Evolutionary conservation across 2,113 vertebrate species (phyloP), one percentile per base, ranked within the genome.

Genomic region (Electrona antarctica): DNA sequence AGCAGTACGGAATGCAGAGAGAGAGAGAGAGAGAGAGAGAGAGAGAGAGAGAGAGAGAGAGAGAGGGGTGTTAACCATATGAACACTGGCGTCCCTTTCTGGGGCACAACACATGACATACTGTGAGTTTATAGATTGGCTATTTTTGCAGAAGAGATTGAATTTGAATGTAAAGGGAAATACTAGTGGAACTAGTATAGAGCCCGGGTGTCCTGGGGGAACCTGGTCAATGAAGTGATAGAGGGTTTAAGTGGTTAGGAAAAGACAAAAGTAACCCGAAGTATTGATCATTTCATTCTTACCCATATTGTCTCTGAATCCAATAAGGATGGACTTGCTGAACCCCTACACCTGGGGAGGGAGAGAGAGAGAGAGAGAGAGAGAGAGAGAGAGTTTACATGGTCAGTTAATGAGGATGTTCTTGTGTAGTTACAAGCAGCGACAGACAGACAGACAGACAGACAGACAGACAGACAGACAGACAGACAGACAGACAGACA

Each of bases 271-370:
- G 21, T 21, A 1, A 21, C 21, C 2, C 21, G 21, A 21, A 62
- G 41, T 62, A 84, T 80, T 75, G 78, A 82, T 85, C 78, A 45
- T 71, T 80, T 65, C 78, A 59, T 6, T 65, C 96, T 97, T 93
- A 99, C 97, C 97, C 97, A 28, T 96, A 97, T 15, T 97, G 95
- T 85, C 97, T 94, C 91, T 98, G 97, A 90, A 97, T 93, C 87
- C 97, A 93, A 47, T 95, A 88, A 63, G 97, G 96, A 70, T 97
- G 96, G 75, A 98, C 86, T 89, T 98, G 97, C 89, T 97, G 97
- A 62, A 97, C 93, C 67, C 96, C 95, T 64, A 97, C 94, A 90
- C 96, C 97, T 99, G 83, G 64, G 76, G 81, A 71, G 64, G n/a
- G 68, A 49, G 50, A 56, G 49, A 59, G 60, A 8, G 66, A 67